Percentiles rank a stretch among this genome's conserved stretches.
phyloP scores from a whole-genome alignment of 2,113 vertebrate genomes.

The cattle (Bos taurus) region DNA sequence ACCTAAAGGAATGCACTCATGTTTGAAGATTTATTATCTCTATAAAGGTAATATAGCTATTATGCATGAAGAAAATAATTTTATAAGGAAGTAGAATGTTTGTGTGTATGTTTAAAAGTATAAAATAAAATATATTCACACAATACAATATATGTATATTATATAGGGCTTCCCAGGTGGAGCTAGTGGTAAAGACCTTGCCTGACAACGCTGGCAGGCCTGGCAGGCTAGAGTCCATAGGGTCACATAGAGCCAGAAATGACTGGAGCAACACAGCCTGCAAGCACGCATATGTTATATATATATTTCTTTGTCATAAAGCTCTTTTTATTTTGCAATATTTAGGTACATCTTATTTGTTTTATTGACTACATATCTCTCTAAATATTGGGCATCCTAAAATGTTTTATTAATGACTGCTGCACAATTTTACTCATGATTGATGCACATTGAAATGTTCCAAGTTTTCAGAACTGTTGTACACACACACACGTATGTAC shows the following conservation, averaged over 20 bases:
- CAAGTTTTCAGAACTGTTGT: background rate
- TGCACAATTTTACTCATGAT: background rate
- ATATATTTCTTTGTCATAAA: background rate
- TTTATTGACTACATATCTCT: background rate
- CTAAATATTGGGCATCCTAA: background rate
- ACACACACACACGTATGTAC: background rate
- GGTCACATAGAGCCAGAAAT: background rate
- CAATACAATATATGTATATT: background rate
- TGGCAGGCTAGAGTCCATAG: background rate
- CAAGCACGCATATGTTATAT: background rate
- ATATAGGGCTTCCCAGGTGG: background rate
- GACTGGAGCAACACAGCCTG: background rate
- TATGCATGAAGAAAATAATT: background rate
- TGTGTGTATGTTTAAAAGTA: background rate
- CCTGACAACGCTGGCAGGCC: background rate
- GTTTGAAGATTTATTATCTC: background rate
- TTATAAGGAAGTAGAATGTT: background rate
- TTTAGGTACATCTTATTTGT: background rate
- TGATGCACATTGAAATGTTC: background rate
- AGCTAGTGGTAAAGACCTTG: background rate
- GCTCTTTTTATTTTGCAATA: background rate
- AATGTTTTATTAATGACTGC: background rate
- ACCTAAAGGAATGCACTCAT: background rate
- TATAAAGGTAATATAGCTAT: background rate
- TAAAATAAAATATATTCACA: background rate